Evolutionary conservation across 2,113 vertebrate species (phyloP).

Genomic region (Rynchops niger): DNA sequence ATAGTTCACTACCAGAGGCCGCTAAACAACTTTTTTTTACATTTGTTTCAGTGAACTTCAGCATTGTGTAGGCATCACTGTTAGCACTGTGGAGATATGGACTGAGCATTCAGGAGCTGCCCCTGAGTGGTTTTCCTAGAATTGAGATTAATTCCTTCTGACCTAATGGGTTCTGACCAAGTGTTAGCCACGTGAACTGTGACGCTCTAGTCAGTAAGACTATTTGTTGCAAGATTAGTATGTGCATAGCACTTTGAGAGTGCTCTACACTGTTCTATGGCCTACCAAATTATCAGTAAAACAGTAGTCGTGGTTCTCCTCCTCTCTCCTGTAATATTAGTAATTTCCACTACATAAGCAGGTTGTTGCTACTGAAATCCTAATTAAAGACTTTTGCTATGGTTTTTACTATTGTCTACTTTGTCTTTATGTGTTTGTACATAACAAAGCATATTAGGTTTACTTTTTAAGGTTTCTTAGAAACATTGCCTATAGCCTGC

Average conservation of each 20-base stretch:
- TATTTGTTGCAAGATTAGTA: not conserved
- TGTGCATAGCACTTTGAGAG: not conserved
- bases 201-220: not conserved
- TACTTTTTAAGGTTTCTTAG: not conserved
- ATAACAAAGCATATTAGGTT: not conserved
- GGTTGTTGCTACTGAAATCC: not conserved
- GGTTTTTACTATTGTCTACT: not conserved
- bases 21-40: not conserved
- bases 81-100: fast-evolving
- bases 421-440: not conserved
- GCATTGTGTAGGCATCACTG: not conserved
- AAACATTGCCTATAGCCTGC: not conserved
- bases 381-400: not conserved
- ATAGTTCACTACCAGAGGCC: not conserved
- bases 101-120: not conserved
- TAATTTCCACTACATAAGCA: not conserved
- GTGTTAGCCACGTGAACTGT: not conserved
- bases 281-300: not conserved
- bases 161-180: not conserved
- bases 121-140: not conserved
- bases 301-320: not conserved
- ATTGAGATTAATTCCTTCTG: not conserved
- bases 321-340: not conserved
- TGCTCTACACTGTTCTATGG: not conserved
- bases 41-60: not conserved